Percentiles rank a stretch among this genome's conserved stretches.
These are phyloP conservation scores for Scartelaos histophorus DNA, from an alignment of 2,113 vertebrate species.

Conservation along the genomic window DNA sequence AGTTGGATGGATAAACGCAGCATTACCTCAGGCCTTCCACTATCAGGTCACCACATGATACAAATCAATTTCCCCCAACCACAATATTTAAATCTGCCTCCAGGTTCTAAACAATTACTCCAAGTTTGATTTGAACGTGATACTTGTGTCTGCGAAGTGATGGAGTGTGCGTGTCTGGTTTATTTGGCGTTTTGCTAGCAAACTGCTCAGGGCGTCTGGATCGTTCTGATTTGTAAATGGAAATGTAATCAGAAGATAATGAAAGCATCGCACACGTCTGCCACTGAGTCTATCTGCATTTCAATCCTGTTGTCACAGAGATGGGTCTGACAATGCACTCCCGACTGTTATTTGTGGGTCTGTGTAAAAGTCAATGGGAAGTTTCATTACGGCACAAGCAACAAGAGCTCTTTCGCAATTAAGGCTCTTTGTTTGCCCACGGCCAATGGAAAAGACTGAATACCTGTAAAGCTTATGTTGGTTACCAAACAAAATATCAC, in stretches of 20 bases:
- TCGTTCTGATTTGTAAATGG: slow-evolving; percentile 59
- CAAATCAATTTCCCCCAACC: background rate
- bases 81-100: background rate
- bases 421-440: background rate
- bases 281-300: slow-evolving; percentile 39
- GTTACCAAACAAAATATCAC: background rate
- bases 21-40: background rate
- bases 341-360: slow-evolving; percentile 16
- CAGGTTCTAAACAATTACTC: background rate
- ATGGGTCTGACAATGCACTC: slow-evolving; percentile 21
- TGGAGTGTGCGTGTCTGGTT: background rate
- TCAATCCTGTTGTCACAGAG: slow-evolving; percentile 31
- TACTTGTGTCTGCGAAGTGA: background rate
- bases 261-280: slow-evolving; percentile 37
- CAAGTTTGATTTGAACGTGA: background rate
- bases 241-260: slow-evolving; percentile 68
- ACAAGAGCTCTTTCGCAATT: slow-evolving; percentile 15
- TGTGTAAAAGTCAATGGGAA: slow-evolving; percentile 10
- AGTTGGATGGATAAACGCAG: too few relatives aligned
- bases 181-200: background rate
- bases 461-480: background rate
- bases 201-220: slow-evolving; percentile 20
- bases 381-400: slow-evolving; percentile 16
- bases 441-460: slow-evolving; percentile 21
- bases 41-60: background rate